Percentiles rank a stretch among this genome's conserved stretches.
Evolutionary conservation across 2,797 vertebrate genomes (phyloP).

Genomic region (Hippocampus kuda): DNA sequence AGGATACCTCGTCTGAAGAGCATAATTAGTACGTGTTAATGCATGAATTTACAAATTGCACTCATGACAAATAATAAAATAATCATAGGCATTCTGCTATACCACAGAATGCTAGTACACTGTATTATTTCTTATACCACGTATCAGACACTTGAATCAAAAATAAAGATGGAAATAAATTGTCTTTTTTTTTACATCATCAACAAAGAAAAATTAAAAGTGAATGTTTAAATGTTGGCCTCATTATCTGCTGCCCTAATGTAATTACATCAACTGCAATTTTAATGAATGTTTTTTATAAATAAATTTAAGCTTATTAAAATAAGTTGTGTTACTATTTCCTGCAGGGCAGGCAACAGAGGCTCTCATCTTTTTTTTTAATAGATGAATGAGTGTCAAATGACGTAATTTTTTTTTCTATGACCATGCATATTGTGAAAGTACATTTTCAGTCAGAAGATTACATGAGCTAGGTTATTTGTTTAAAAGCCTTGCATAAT

Average conservation of each 20-base stretch:
- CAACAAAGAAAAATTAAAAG: not conserved
- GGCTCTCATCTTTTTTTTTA: not conserved
- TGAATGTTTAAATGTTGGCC: not conserved
- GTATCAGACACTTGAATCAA: too few relatives aligned
- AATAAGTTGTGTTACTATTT: not conserved
- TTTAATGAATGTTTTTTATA: not conserved
- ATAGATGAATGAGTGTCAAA: not conserved
- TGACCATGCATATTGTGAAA: not conserved
- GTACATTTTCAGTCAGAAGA: not conserved
- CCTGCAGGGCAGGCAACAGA: not conserved
- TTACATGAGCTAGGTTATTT: conserved; percentile 1
- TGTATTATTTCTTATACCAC: too few relatives aligned
- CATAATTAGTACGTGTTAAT: too few relatives aligned
- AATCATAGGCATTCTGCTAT: too few relatives aligned
- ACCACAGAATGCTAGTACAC: too few relatives aligned
- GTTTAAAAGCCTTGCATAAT: not conserved
- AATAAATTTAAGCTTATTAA: not conserved
- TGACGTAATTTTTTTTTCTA: not conserved
- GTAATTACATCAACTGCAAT: not conserved
- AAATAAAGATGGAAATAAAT: not conserved
- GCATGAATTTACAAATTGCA: too few relatives aligned
- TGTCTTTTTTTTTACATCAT: not conserved
- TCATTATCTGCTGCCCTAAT: not conserved
- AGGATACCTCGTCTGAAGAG: too few relatives aligned
- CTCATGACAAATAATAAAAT: too few relatives aligned